Percentiles rank a stretch among this genome's conserved stretches.
phyloP scores from a whole-genome alignment of 2,797 vertebrate genomes.

The Enteromius paludinosus region DNA sequence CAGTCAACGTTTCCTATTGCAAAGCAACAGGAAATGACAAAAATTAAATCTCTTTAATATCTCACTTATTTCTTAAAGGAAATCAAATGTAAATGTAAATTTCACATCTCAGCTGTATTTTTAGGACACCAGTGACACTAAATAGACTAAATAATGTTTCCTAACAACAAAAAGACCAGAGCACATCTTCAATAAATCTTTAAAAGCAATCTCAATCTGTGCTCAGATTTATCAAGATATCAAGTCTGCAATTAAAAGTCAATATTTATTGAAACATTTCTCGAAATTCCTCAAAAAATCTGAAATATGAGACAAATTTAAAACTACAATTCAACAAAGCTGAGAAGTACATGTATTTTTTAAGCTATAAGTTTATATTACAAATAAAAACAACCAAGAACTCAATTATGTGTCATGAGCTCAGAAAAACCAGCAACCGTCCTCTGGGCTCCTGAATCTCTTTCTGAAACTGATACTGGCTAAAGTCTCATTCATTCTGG shows the following conservation, averaged over 20 bases:
- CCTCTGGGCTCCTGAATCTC: not conserved
- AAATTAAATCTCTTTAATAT: not conserved
- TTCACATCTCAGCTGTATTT: not conserved
- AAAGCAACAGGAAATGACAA: not conserved
- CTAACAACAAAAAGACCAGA: not conserved
- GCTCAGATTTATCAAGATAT: not conserved
- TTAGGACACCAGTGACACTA: not conserved
- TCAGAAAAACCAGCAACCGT: not conserved
- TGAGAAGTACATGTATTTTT: not conserved
- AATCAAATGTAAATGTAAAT: not conserved
- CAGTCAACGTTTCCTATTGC: not conserved
- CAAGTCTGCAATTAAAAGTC: not conserved
- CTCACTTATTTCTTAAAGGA: not conserved
- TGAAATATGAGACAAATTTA: not conserved
- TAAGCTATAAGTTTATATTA: not conserved
- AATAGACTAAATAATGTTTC: not conserved
- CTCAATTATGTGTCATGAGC: not conserved
- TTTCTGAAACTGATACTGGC: not conserved
- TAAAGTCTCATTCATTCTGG: constrained; percentile 10
- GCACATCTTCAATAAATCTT: no score
- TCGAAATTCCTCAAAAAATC: not conserved
- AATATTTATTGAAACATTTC: not conserved
- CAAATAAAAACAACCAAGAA: not conserved
- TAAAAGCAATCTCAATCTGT: not conserved
- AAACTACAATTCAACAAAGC: not conserved